Percentiles rank a stretch among this genome's conserved stretches.
phyloP scores from a whole-genome alignment of 2,888 invertebrate genomes.

The Drosophila birchii region DNA sequence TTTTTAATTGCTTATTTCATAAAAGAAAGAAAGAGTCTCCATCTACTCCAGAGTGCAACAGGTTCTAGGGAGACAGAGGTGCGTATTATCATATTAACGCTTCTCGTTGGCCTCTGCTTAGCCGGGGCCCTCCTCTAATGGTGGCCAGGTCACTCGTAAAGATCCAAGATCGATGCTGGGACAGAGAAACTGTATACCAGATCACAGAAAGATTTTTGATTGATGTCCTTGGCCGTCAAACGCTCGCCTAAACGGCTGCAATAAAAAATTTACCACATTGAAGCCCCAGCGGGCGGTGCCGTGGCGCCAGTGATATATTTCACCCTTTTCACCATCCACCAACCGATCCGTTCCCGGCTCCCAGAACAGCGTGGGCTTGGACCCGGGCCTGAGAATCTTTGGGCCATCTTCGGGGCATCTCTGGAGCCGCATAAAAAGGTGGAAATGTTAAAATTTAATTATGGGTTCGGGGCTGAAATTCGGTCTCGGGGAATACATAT shows the following conservation, averaged over 20 bases:
- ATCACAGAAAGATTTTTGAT: conserved; percentile 66
- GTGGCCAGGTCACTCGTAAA: conserved; percentile 47
- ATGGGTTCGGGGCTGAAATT: conserved; percentile 63
- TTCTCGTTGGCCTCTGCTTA: conserved; percentile 28
- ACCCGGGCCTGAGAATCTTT: conserved; percentile 51
- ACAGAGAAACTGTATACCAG: conserved; percentile 15
- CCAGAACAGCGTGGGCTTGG: conserved; percentile 47
- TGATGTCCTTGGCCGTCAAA: conserved; percentile 78
- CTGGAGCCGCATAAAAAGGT: conserved; percentile 62
- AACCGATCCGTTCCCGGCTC: conserved; percentile 17
- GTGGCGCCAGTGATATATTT: conserved; percentile 84
- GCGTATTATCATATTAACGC: conserved; percentile 80
- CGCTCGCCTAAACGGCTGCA: conserved; percentile 78
- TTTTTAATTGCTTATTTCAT: conserved; percentile 79
- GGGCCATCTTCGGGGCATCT: conserved; percentile 24
- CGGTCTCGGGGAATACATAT: conserved; percentile 34
- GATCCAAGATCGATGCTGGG: conserved; percentile 22
- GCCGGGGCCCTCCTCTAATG: conserved; percentile 46
- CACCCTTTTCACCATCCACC: conserved; percentile 65
- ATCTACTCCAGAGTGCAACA: conserved; percentile 33
- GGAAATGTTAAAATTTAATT: conserved; percentile 80
- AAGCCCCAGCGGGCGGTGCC: conserved; percentile 82
- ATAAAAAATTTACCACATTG: conserved; percentile 78
- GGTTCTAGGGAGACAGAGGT: conserved; percentile 54
- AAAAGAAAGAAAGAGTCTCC: conserved; percentile 55